A percentile compares a stretch with the other conserved stretches of the same genome.
These are phyloP conservation scores for Polypedilum vanderplanki DNA, from an alignment of 1,140 invertebrate genomes.

Conservation along the genomic window DNA sequence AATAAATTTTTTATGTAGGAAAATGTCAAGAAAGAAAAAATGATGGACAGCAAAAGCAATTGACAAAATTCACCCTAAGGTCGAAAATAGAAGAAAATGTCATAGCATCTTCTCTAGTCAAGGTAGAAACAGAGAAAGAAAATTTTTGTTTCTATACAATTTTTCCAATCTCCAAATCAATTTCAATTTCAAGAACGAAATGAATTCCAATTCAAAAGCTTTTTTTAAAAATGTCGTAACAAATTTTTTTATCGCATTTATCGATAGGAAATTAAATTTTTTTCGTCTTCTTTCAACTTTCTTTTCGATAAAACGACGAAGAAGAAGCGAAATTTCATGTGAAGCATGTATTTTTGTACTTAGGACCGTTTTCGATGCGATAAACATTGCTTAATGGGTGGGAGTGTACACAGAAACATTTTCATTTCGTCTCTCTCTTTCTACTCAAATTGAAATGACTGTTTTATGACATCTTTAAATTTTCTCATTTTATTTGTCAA, in stretches of 20 bases:
- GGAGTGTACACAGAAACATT: background rate
- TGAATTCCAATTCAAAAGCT: background rate
- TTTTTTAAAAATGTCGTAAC: background rate
- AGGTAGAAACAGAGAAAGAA: too few species aligned
- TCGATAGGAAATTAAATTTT: constrained; percentile 14
- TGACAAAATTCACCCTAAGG: too few species aligned
- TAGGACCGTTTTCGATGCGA: background rate
- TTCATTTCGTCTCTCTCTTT: background rate
- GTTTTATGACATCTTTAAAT: constrained; percentile 2
- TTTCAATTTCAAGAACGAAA: background rate
- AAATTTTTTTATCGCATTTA: background rate
- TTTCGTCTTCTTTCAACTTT: background rate
- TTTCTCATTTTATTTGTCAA: constrained; percentile 3
- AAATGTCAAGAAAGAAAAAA: too few species aligned
- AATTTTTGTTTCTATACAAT: too few species aligned
- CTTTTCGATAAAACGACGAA: background rate
- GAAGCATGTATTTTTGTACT: background rate
- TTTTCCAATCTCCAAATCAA: background rate
- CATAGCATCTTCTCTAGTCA: too few species aligned
- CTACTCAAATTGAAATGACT: background rate
- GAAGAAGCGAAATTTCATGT: background rate
- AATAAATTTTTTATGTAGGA: too few species aligned
- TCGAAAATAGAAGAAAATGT: too few species aligned
- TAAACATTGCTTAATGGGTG: background rate
- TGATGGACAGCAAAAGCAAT: too few species aligned